These are phyloP conservation scores for Pemphredon lugubris DNA, from an alignment of 2,888 invertebrate genomes.

Conservation along the genomic window DNA sequence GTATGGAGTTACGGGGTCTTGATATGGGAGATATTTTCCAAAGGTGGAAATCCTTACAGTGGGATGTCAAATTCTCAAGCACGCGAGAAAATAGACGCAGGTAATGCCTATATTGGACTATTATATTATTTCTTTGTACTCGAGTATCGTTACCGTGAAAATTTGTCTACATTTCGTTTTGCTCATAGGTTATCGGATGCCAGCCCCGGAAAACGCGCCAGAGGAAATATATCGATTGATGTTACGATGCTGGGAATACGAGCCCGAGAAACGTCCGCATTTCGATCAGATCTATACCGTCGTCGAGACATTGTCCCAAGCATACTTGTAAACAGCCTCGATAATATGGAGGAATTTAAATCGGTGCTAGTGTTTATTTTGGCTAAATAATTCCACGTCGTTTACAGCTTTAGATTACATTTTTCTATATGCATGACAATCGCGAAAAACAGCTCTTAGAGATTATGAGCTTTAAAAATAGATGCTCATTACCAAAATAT, in stretches of 20 bases:
- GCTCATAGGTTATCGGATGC: slow-evolving; percentile 93
- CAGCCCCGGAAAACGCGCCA: slow-evolving; percentile 93
- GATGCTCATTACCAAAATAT: slow-evolving; percentile 17
- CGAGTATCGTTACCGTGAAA: no score
- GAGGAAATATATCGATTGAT: slow-evolving; percentile 95
- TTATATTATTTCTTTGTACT: no score
- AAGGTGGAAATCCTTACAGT: slow-evolving; percentile 95
- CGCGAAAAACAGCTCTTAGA: slow-evolving; percentile 7
- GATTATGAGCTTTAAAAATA: slow-evolving; percentile 11
- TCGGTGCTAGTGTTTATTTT: slow-evolving; percentile 31
- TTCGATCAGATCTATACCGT: slow-evolving; percentile 93
- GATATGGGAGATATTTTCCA: slow-evolving; percentile 98
- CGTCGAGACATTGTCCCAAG: slow-evolving; percentile 85
- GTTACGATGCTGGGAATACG: slow-evolving; percentile 96
- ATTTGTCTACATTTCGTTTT: neutral
- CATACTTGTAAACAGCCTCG: slow-evolving; percentile 65
- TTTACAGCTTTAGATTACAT: slow-evolving; percentile 11
- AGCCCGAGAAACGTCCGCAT: slow-evolving; percentile 94
- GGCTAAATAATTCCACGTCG: slow-evolving; percentile 6
- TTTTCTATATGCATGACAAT: neutral
- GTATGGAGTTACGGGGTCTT: slow-evolving; percentile 98
- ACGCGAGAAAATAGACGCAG: slow-evolving; percentile 95
- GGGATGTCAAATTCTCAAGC: slow-evolving; percentile 97
- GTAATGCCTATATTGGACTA: slow-evolving; percentile 81
- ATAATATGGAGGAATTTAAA: slow-evolving; percentile 12